phyloP scores from a whole-genome alignment of 2,888 invertebrate genomes.

The Callinectes sapidus region DNA sequence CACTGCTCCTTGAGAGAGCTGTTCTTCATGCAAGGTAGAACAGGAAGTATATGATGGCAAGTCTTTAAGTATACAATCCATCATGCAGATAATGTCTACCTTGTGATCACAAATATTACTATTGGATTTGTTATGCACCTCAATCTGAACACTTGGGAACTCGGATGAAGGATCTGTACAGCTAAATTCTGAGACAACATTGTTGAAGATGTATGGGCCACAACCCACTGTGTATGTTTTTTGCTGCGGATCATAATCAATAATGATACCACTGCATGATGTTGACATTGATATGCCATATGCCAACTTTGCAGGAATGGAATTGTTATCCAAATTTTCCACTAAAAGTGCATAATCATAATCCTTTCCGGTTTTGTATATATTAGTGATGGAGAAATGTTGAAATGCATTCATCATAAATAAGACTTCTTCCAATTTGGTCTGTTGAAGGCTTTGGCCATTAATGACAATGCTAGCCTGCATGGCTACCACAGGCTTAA shows the following conservation, averaged over 20 bases:
- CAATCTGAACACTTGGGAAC: not conserved
- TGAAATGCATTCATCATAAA: not conserved
- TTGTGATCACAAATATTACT: not conserved
- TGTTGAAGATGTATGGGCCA: not conserved
- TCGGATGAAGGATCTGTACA: not conserved
- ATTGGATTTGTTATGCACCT: not conserved
- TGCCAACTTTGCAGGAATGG: not conserved
- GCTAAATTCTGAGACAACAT: not conserved
- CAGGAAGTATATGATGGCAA: not conserved
- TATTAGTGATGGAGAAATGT: not conserved
- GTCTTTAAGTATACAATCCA: not conserved
- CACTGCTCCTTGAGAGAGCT: not conserved
- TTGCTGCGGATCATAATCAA: not conserved
- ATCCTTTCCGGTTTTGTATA: not conserved
- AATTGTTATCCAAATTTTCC: not conserved
- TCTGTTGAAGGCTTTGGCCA: not conserved
- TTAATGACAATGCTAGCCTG: not conserved
- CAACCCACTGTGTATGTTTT: not conserved
- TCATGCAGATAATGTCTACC: not conserved
- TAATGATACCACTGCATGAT: not conserved
- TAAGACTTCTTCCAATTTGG: not conserved
- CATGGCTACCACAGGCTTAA: slow-evolving; percentile 7
- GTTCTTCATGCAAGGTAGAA: not conserved
- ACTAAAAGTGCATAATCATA: slow-evolving; percentile 23
- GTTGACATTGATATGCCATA: not conserved